Evolutionary conservation across 2,888 invertebrate species (phyloP), one percentile per base, ranked within the genome.

Genomic region (Eueremaeus valkanovi): DNA sequence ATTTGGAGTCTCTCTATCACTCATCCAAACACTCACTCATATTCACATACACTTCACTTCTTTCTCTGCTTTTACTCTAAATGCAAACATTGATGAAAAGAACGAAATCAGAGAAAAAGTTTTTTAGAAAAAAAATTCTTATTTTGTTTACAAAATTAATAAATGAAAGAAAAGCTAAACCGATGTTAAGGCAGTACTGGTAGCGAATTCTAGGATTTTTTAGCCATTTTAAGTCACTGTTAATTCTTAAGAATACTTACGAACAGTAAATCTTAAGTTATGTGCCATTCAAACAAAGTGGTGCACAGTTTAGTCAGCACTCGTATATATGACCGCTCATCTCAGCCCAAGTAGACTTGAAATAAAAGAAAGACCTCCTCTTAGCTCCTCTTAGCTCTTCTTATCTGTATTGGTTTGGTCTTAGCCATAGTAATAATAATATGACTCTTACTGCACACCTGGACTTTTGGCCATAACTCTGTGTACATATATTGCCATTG

Each of bases 1-100:
- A 70, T 76, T 55, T 68, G 66, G 75, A 72, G 42, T 72, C 45
- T 76, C 76, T 70, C 61, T 51, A 36, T 72, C 73, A 49, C 24
- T 66, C 63, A 55, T 27, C 27, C 55, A 24, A 18, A 45, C 16
- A 45, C 16, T n/a, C 8, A 45, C 8, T 45, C 16, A 18, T 45
- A 45, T n/a, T n/a, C n/a, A n/a, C n/a, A n/a, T n/a, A n/a, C n/a
- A n/a, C n/a, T 55, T 72, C 76, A 72, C 55, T 76, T 63, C 61
- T 74, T 73, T 66, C 36, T 58, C 55, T 61, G 51, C 70, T 29
- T n/a, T 73, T 55, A 61, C 68, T 75, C 16, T 76, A 31, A 49
- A 36, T 33, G 68, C 55, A 36, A 58, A 58, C 51, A 76, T 24
- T 42, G 16, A 51, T 21, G 66, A 63, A 66, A 33, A 40, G 45